A percentile compares a stretch with the other conserved stretches of the same genome.
Conservation (phyloP, 1,140 invertebrate genomes). For the Drosophila pseudoobscura region DNA sequence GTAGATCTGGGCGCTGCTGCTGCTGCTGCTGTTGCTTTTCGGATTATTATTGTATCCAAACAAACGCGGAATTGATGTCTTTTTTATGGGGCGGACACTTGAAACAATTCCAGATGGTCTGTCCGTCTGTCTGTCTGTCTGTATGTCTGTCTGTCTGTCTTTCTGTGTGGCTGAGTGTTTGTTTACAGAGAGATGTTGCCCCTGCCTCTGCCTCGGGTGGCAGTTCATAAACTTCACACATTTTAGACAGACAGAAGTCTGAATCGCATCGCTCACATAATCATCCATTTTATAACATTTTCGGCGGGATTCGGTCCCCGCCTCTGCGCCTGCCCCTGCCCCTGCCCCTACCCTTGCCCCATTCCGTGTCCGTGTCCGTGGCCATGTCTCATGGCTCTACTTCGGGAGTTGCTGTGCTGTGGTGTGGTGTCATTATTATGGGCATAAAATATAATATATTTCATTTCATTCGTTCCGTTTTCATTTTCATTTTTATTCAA, state of each 20-base stretch:
- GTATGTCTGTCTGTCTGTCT: neutral
- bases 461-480: slow-evolving; percentile 69
- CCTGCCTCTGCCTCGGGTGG: slow-evolving; percentile 10
- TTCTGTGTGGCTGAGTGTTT: slow-evolving; percentile 16
- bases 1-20: slow-evolving; percentile 38
- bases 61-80: slow-evolving; percentile 76
- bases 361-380: slow-evolving; percentile 22
- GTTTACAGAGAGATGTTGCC: slow-evolving; percentile 45
- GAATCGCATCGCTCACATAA: slow-evolving; percentile 46
- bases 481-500: slow-evolving; percentile 47
- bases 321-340: slow-evolving; percentile 44
- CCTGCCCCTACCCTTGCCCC: slow-evolving; percentile 30
- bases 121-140: neutral
- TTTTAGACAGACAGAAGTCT: slow-evolving; percentile 54
- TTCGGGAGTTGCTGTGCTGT: slow-evolving; percentile 52
- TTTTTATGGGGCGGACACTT: slow-evolving; percentile 77
- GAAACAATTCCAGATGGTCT: slow-evolving; percentile 58
- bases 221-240: slow-evolving; percentile 80
- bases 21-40: slow-evolving; percentile 27
- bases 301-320: slow-evolving; percentile 37
- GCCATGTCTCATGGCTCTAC: slow-evolving; percentile 17
- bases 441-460: slow-evolving; percentile 80
- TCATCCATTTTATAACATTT: slow-evolving; percentile 72
- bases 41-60: slow-evolving; percentile 60
- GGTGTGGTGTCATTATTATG: slow-evolving; percentile 79